phyloP scores from a whole-genome alignment of 35 echinoderm and acorn worm genomes.

The Patiria miniata region DNA sequence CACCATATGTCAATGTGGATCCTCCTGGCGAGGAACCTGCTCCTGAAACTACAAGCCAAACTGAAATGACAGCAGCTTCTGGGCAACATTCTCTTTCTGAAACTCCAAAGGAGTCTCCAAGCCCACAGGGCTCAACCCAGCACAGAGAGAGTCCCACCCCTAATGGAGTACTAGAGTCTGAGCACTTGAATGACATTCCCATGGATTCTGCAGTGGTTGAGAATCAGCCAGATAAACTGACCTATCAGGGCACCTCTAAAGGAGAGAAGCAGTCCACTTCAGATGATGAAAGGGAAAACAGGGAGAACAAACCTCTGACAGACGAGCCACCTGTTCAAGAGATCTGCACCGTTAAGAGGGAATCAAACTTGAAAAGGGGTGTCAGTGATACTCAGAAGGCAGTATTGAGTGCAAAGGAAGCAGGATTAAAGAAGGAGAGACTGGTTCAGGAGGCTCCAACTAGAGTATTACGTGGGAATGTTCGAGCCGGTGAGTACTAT shows the following conservation, averaged over 20 bases:
- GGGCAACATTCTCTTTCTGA: not conserved
- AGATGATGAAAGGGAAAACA: slow-evolving; percentile 10
- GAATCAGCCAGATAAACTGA: not conserved
- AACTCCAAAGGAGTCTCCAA: not conserved
- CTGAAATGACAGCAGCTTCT: not conserved
- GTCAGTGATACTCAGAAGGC: not conserved
- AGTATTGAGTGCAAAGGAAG: not conserved
- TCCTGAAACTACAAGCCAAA: not conserved
- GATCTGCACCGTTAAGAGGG: not conserved
- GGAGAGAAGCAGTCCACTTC: not conserved
- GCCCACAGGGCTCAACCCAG: not conserved
- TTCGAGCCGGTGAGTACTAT: not conserved
- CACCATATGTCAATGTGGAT: not conserved
- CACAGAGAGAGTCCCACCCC: not conserved
- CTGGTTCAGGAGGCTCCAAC: not conserved
- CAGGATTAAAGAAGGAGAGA: not conserved
- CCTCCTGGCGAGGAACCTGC: not conserved
- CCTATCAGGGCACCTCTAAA: not conserved
- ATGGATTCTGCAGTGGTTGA: not conserved
- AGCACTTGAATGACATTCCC: not conserved
- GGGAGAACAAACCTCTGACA: slow-evolving; percentile 4
- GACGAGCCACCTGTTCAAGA: not conserved
- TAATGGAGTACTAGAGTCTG: not conserved
- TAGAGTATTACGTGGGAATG: slow-evolving; percentile 13
- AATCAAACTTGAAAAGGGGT: slow-evolving; percentile 1